These are phyloP conservation scores for Delia radicum DNA, from an alignment of 1,140 invertebrate genomes.

Conservation along the genomic window DNA sequence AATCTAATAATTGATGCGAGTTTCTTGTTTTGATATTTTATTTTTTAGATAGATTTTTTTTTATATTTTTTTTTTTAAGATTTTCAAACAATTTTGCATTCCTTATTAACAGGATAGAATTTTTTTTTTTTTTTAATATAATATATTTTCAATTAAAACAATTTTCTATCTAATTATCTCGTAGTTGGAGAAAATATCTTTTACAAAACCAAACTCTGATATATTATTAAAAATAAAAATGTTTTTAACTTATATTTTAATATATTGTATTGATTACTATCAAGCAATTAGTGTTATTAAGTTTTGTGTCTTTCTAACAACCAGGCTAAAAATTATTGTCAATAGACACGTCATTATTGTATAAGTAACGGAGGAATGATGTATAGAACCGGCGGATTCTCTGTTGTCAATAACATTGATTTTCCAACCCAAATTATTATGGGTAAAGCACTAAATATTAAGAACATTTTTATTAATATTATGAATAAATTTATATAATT, in stretches of 20 bases:
- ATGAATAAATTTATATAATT: no score
- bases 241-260: not conserved
- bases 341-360: constrained; percentile 30
- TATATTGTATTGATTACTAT: no score
- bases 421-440: constrained; percentile 91
- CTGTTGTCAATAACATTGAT: constrained; percentile 82
- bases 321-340: constrained; percentile 41
- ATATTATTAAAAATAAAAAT: not conserved
- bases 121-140: not conserved
- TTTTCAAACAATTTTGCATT: not conserved
- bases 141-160: no score
- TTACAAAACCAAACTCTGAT: not conserved
- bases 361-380: constrained; percentile 14
- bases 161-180: not conserved
- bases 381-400: constrained; percentile 12
- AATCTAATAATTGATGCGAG: constrained; percentile 22
- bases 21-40: not conserved
- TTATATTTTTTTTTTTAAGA: not conserved
- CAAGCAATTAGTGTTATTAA: constrained; percentile 38
- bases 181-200: not conserved
- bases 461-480: no score
- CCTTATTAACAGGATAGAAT: not conserved
- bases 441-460: constrained; percentile 88
- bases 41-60: not conserved
- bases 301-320: constrained; percentile 34